A percentile compares a stretch with the other conserved stretches of the same genome.
These are phyloP conservation scores for Drosophila kokeensis DNA, from an alignment of 2,888 invertebrate genomes.

Conservation along the genomic window DNA sequence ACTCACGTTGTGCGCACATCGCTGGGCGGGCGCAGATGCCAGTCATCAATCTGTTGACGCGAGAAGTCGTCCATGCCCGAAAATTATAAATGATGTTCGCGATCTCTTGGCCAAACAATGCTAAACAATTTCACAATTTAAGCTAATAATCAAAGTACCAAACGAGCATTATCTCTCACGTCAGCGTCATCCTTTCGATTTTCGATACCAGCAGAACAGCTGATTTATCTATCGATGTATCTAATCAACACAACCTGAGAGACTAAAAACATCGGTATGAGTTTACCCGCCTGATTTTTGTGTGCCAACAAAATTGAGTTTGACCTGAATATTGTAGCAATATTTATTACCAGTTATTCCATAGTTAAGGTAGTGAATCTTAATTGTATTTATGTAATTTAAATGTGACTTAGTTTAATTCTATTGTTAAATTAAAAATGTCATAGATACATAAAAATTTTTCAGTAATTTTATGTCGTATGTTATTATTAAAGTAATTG, in stretches of 20 bases:
- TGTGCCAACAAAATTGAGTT: not conserved
- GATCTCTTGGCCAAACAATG: conserved; percentile 1
- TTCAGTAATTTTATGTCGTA: not conserved
- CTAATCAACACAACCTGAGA: too few species aligned
- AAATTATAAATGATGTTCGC: not conserved
- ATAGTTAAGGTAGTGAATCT: not conserved
- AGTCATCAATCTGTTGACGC: conserved; percentile 87
- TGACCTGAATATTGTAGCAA: not conserved
- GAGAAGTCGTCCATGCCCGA: conserved; percentile 87
- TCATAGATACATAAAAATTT: not conserved
- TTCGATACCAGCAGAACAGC: conserved; percentile 30
- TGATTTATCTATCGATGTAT: conserved; percentile 15
- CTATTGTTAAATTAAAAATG: not conserved
- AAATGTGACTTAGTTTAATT: not conserved
- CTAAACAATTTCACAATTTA: conserved; percentile 38
- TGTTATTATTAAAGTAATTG: not conserved
- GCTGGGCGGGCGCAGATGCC: conserved; percentile 88
- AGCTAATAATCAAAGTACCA: conserved; percentile 31
- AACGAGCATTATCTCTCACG: conserved; percentile 13
- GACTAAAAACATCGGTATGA: not conserved
- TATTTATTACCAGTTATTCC: not conserved
- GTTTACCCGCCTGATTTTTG: not conserved
- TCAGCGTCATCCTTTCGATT: conserved; percentile 8
- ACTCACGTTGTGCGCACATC: conserved; percentile 87
- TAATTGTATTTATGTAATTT: not conserved